A percentile compares a stretch with the other conserved stretches of the same genome.
phyloP scores from a whole-genome alignment of 2,113 vertebrate species.

The Sceloporus tristichus region DNA sequence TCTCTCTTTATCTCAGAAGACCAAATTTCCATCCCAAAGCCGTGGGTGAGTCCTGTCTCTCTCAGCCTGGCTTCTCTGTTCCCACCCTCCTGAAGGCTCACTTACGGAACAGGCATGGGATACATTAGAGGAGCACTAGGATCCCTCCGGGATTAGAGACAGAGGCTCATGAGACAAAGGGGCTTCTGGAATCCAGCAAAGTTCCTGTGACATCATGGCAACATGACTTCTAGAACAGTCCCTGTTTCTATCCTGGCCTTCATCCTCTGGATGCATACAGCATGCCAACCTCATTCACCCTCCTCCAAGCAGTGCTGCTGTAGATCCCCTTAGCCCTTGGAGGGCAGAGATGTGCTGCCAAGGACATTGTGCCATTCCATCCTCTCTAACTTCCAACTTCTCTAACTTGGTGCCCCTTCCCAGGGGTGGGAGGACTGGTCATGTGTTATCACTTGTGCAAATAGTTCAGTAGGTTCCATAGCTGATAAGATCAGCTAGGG shows the following conservation, averaged over 20 bases:
- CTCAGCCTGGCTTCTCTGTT: not conserved
- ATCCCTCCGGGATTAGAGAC: conserved; percentile 5
- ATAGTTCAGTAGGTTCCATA: not conserved
- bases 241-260: not conserved
- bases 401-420: not conserved
- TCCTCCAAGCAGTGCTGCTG: not conserved
- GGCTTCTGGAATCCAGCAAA: conserved; percentile 2
- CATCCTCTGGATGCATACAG: not conserved
- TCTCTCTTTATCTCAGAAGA: not conserved
- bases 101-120: conserved; percentile 21
- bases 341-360: not conserved
- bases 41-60: not conserved
- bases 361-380: not conserved
- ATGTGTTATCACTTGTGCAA: not conserved
- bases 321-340: not conserved
- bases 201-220: conserved; percentile 16
- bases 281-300: too few relatives aligned
- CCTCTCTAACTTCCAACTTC: not conserved
- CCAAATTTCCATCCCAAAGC: not conserved
- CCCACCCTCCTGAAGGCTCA: not conserved
- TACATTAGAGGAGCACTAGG: not conserved
- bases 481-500: not conserved
- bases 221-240: conserved; percentile 22
- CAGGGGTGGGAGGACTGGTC: not conserved
- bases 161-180: not conserved